Percentiles rank a stretch among this genome's conserved stretches.
Conservation (phyloP, 2,888 invertebrate genomes). For the Charanyca ferruginea region DNA sequence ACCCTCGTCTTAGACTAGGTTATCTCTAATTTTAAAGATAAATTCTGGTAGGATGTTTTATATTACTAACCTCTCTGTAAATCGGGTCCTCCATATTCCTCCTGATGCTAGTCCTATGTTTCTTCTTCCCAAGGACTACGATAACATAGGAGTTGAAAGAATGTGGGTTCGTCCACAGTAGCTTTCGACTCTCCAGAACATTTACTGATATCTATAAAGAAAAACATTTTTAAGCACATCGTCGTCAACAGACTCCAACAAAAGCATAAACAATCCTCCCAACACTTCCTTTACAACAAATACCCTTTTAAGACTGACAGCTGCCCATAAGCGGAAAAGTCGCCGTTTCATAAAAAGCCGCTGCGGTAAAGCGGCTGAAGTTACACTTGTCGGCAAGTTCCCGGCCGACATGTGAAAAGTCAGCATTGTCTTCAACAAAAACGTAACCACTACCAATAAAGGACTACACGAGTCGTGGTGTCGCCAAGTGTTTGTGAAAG, state of each 20-base stretch:
- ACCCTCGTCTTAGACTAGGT: no score
- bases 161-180: constrained; percentile 90
- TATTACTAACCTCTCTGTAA: constrained; percentile 92
- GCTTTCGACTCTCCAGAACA: constrained; percentile 92
- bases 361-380: constrained; percentile 47
- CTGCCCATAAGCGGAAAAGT: constrained; percentile 53
- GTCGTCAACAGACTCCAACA: background rate
- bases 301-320: constrained; percentile 46
- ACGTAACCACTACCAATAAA: constrained; percentile 68
- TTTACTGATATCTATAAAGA: constrained; percentile 92
- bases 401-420: constrained; percentile 62
- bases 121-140: constrained; percentile 92
- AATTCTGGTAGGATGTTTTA: background rate
- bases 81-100: constrained; percentile 92
- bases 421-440: constrained; percentile 64
- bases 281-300: constrained; percentile 26
- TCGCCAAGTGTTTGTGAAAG: constrained; percentile 30
- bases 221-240: background rate
- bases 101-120: constrained; percentile 90
- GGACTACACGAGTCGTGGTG: constrained; percentile 41
- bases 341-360: constrained; percentile 50
- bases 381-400: constrained; percentile 59
- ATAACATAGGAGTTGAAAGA: constrained; percentile 91
- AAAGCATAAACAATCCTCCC: no score
- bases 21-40: no score